Percentiles rank a stretch among this genome's conserved stretches.
Evolutionary conservation across 1,140 invertebrate genomes (phyloP).

Genomic region (Medauroidea extradentata): DNA sequence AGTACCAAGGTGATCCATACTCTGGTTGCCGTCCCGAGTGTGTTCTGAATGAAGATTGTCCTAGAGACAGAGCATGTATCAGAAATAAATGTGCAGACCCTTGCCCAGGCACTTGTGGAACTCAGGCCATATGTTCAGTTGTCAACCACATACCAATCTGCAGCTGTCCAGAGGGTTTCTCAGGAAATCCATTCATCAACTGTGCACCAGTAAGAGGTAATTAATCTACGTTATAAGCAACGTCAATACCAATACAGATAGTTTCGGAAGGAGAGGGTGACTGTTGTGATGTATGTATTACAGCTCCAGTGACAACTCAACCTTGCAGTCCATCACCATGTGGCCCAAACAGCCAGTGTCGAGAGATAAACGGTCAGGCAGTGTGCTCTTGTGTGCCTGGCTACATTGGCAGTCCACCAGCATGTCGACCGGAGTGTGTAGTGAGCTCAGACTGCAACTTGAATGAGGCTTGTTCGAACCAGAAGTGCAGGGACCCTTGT

Average conservation of each 20-base stretch:
- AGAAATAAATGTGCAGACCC: conserved; percentile 67
- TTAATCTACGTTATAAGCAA: no score
- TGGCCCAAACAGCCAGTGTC: conserved; percentile 43
- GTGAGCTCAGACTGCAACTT: conserved; percentile 45
- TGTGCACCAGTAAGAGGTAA: conserved; percentile 41
- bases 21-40: conserved; percentile 68
- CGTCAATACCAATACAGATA: no score
- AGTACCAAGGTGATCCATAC: conserved; percentile 71
- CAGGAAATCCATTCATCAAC: conserved; percentile 65
- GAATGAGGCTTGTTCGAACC: conserved; percentile 47
- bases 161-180: conserved; percentile 61
- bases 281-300: no score
- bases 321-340: conserved; percentile 47
- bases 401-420: conserved; percentile 45
- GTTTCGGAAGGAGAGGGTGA: no score
- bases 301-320: conserved; percentile 31
- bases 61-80: conserved; percentile 59
- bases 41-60: conserved; percentile 64
- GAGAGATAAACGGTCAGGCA: conserved; percentile 44
- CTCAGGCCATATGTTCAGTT: conserved; percentile 66
- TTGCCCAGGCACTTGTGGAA: conserved; percentile 66
- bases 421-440: conserved; percentile 48
- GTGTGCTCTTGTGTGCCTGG: conserved; percentile 47
- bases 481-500: conserved; percentile 49
- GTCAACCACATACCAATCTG: conserved; percentile 72